Percentiles rank a stretch among this genome's conserved stretches.
Evolutionary conservation across 2,113 vertebrate genomes (phyloP).

Genomic region (Eidolon helvum): DNA sequence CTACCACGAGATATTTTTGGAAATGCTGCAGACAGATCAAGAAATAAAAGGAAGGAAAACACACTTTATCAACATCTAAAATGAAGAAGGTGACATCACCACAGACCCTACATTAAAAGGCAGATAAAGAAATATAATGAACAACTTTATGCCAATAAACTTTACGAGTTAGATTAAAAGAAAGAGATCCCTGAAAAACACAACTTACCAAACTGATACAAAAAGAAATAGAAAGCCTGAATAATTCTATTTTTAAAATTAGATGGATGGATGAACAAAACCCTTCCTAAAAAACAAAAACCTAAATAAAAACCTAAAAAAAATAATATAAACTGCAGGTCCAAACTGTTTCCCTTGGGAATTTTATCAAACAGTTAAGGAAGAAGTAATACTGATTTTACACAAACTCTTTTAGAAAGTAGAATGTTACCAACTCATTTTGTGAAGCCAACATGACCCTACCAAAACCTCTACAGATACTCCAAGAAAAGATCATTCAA

Average conservation of each 20-base stretch:
- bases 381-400: conserved; percentile 28
- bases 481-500: background rate
- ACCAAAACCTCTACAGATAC: background rate
- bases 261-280: background rate
- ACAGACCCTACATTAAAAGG: background rate
- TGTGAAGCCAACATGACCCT: background rate
- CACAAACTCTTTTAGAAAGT: conserved; percentile 21
- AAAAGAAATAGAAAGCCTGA: background rate
- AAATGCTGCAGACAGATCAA: background rate
- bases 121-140: background rate
- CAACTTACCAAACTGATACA: background rate
- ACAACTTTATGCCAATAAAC: background rate
- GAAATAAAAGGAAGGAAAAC: background rate
- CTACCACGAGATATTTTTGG: background rate
- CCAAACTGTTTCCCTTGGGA: background rate
- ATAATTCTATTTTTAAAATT: conserved; percentile 25
- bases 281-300: background rate
- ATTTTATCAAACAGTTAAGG: conserved; percentile 5
- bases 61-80: background rate
- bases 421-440: conserved; percentile 11
- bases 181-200: background rate
- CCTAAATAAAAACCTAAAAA: background rate
- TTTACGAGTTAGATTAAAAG: background rate
- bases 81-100: background rate
- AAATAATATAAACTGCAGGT: background rate